These are phyloP conservation scores for Cebidichthys violaceus DNA, from an alignment of 2,113 vertebrate genomes.

Conservation along the genomic window DNA sequence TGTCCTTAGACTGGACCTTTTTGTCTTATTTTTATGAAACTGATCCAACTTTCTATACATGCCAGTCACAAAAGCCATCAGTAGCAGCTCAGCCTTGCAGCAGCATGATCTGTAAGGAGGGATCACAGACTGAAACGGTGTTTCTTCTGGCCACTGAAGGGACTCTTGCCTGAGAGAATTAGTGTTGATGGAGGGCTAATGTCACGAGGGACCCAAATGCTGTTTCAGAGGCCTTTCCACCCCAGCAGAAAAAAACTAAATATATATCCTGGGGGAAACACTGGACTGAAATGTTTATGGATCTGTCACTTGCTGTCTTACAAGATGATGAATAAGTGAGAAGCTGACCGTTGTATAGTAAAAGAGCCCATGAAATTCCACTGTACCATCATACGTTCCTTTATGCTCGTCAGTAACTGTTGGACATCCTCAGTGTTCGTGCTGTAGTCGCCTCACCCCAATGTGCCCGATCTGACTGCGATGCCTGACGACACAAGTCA, in stretches of 20 bases:
- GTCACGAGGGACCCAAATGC: slow-evolving; percentile 46
- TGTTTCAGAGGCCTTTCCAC: slow-evolving; percentile 60
- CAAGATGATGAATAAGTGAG: slow-evolving; percentile 27
- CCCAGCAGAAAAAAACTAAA: slow-evolving; percentile 41
- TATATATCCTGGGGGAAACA: slow-evolving; percentile 66
- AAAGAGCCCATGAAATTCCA: slow-evolving; percentile 50
- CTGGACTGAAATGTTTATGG: slow-evolving; percentile 71
- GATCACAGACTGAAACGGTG: slow-evolving; percentile 39
- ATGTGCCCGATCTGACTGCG: slow-evolving; percentile 78
- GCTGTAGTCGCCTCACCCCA: slow-evolving; percentile 56
- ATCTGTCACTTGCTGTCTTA: slow-evolving; percentile 62
- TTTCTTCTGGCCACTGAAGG: slow-evolving; percentile 42
- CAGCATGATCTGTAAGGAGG: slow-evolving; percentile 26
- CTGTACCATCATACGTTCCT: slow-evolving; percentile 47
- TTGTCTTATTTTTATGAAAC: slow-evolving; percentile 39
- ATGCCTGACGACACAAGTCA: slow-evolving; percentile 71
- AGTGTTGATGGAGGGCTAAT: slow-evolving; percentile 3
- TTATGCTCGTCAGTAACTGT: slow-evolving; percentile 43
- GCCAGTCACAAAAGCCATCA: slow-evolving; percentile 72
- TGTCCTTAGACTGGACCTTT: slow-evolving; percentile 52
- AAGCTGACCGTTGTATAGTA: slow-evolving; percentile 38
- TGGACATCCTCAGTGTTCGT: slow-evolving; percentile 68
- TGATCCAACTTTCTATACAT: slow-evolving; percentile 49
- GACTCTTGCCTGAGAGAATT: slow-evolving; percentile 20
- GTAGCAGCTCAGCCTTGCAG: slow-evolving; percentile 57